Conservation (phyloP, 2,888 invertebrate species). For the Sesia apiformis region DNA sequence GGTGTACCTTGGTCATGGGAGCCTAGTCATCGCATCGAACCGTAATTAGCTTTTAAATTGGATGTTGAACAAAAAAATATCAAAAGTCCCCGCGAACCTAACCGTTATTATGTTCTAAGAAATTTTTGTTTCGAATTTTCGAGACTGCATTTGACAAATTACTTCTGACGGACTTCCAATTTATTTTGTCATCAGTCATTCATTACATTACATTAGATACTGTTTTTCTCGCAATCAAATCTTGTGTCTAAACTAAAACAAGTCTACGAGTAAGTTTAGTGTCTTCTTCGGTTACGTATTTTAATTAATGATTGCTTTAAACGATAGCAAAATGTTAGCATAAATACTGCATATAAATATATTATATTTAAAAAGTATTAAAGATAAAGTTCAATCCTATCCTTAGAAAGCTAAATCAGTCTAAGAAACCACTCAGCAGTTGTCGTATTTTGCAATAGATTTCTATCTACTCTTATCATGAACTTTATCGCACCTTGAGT, state of each 20-base stretch:
- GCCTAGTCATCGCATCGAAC: conserved; percentile 54
- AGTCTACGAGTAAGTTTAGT: background rate
- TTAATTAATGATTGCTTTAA: no score
- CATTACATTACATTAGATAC: conserved; percentile 12
- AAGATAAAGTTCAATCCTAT: background rate
- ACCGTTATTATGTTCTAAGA: conserved; percentile 54
- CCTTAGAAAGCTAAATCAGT: background rate
- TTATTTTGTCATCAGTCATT: conserved; percentile 43
- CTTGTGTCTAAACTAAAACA: conserved; percentile 5
- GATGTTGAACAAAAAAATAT: conserved; percentile 55
- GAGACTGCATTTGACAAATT: conserved; percentile 69
- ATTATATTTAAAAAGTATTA: no score
- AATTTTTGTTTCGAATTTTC: conserved; percentile 1
- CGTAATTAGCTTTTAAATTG: conserved; percentile 73
- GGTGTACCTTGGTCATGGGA: conserved; percentile 52
- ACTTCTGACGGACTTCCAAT: conserved; percentile 31
- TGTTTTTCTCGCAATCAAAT: conserved; percentile 25
- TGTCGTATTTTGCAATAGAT: background rate
- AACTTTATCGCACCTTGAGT: background rate
- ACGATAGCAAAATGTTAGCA: no score
- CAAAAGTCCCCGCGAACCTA: conserved; percentile 48
- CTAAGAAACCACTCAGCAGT: background rate
- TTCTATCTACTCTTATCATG: background rate
- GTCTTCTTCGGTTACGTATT: background rate
- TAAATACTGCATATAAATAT: no score